Base-by-base conservation (phyloP, 92 coral and sea anemone genomes). In the Phenganax subtilis region DNA sequence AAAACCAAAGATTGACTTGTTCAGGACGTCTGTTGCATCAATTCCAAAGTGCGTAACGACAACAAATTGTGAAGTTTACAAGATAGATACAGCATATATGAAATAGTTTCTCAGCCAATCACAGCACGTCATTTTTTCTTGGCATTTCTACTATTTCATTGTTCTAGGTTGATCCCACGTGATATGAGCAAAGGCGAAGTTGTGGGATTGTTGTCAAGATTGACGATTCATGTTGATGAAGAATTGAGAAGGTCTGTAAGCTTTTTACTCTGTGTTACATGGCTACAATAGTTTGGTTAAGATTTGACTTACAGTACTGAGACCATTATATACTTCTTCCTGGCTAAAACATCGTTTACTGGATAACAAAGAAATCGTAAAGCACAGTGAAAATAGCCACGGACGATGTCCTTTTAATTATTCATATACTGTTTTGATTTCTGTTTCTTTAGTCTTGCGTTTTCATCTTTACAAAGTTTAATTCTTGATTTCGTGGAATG, bases 221-320 rank as follows among this genome's bases (percentile, higher is more conserved):
- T 96, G 51, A 96, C 99, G 37, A 89, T 92, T 55, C 99, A 96
- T 89, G 93, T 90, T 88, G 99, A 96, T 72, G 99, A 96, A 84
- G 99, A 96, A 86, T 84, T 96, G 85, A 90, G 90, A 88, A 93
- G 97, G 99, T 96, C 75, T 51, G 90, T 12, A 2, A 37, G 47
- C 47, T 37, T 37, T 37, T 5, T 37, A 59, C 44, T 57, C 54
- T 9, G 37, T 16, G 17, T 62, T 9, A 30, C 47, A 37, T 37
- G 47, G 47, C 47, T 37, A 5, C 47, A 37, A 37, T 37, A 5
- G 47, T 37, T 37, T 37, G 5, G 47, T 37, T 37, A 37, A 37
- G 47, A 37, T 37, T 37, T 37, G 47, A 5, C 47, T 37, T 37
- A 2, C 47, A 37, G 47, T 37, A 37, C 47, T 37, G 47, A 2